Base-by-base conservation (phyloP, 2,113 vertebrate species). In the Entomyzon cyanotis region DNA sequence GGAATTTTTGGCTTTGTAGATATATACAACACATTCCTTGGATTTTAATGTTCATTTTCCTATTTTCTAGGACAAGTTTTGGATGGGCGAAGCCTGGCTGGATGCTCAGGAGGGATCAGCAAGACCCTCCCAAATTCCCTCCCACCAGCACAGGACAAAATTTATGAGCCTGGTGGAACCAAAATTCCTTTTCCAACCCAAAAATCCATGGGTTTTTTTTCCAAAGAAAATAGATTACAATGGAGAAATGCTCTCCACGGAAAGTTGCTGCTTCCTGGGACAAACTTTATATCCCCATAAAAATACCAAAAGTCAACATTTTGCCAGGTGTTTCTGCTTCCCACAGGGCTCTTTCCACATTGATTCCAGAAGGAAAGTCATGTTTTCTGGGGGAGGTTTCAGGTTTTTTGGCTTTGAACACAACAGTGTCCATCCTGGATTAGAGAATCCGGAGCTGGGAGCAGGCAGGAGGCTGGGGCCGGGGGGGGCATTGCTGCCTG, bases 261-360 rank as follows among this genome's bases (percentile, higher is more conserved):
- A 30, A 60, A 74, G 44, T 15, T 33, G 73, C 65, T 91, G 80
- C 73, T 96, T 94, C 95, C 92, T 39, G 50, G 28, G 90, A 73
- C 84, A 62, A 89, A 59, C 73, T 94, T 94, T 77, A 84, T 39
- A 81, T 60, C 73, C 94, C 59, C 63, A 89, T 94, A 91, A 94
- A 94, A 94, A 80, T 64, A 87, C 90, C 84, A 7, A 47, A 68
- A 77, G n/a, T 11, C 53, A 19, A 35, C 10, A 9, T 35, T 65
- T 52, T 33, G 17, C 94, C 86, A 89, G 63, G n/a, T 47, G 80
- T 73, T 84, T 63, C 78, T 46, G 15, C 14, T 79, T 84, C 93
- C 90, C 93, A 7, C 64, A 21, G 65, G 86, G 79, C 69, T 65
- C 22, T 69, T 73, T 14, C 4, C 10, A 5, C 15, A 3, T 23